Evolutionary conservation across 2,888 invertebrate species (phyloP).

Genomic region (Matsumyia berberina): DNA sequence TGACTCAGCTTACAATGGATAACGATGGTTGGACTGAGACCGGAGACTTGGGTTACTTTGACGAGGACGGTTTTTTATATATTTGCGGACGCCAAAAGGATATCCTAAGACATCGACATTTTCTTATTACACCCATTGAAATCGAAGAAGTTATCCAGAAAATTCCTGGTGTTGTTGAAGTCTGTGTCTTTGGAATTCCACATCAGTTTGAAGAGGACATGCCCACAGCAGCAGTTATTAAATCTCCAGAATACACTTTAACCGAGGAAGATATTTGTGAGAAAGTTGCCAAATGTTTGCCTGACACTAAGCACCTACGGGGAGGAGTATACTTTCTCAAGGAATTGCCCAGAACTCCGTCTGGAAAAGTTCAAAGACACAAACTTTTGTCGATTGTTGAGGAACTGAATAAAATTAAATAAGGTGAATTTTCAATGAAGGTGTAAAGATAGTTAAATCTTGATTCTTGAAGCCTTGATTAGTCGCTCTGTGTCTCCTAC

Average conservation of each 20-base stretch:
- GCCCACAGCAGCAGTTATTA: slow-evolving; percentile 80
- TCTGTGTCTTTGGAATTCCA: slow-evolving; percentile 81
- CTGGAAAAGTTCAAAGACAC: slow-evolving; percentile 80
- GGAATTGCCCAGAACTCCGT: slow-evolving; percentile 80
- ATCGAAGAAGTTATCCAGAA: slow-evolving; percentile 80
- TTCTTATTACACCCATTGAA: slow-evolving; percentile 81
- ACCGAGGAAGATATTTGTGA: slow-evolving; percentile 76
- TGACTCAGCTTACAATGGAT: slow-evolving; percentile 77
- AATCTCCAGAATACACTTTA: slow-evolving; percentile 72
- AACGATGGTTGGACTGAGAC: slow-evolving; percentile 79
- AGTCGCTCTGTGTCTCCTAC: too few species aligned
- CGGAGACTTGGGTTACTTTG: slow-evolving; percentile 82
- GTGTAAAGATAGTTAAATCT: too few species aligned
- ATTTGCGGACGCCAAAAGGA: slow-evolving; percentile 81
- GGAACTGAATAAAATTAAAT: background rate
- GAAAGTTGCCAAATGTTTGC: slow-evolving; percentile 72
- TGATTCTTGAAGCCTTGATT: too few species aligned
- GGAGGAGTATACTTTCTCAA: slow-evolving; percentile 81
- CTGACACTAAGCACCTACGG: slow-evolving; percentile 78
- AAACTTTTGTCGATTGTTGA: slow-evolving; percentile 77
- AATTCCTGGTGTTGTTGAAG: slow-evolving; percentile 79
- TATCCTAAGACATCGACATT: slow-evolving; percentile 80
- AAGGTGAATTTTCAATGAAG: background rate
- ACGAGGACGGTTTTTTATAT: slow-evolving; percentile 80
- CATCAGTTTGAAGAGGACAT: slow-evolving; percentile 79